Evolutionary conservation across 2,888 invertebrate species (phyloP), one percentile per base, ranked within the genome.

Genomic region (Prenolepis imparis): DNA sequence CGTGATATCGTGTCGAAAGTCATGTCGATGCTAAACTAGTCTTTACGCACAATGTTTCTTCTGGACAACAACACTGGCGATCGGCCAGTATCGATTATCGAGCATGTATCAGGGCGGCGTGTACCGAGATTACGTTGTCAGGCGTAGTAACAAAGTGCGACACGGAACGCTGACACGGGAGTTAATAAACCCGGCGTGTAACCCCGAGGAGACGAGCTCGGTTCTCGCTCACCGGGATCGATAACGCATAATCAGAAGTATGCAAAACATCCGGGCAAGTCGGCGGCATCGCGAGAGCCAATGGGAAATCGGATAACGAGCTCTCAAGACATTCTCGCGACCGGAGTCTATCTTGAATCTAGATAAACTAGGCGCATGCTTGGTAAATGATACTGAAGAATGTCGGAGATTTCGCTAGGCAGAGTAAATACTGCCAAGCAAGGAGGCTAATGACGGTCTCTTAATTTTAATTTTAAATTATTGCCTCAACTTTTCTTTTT

Each of bases 81-180:
- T 87, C 85, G 85, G 86, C 86, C 28, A 28, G 83, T 87, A 84
- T 83, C 78, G 87, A 84, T 85, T 82, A 87, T 83, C 67, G 87
- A 81, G 78, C 85, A 21, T 80, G 84, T 82, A 86, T 66, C 61
- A 75, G 73, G 64, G 81, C 85, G 82, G 82, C 86, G 64, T 82
- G 87, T 81, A 87, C 41, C 75, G 48, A 88, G 87, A 88, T 88
- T 88, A 88, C 87, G 84, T 88, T 87, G 88, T 88, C 87, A 88
- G 86, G 24, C 39, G 48, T 74, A 44, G 82, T 86, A 87, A 87
- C 87, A 87, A 86, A 86, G 88, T 82, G 85, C 83, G 82, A 83
- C 72, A 84, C 81, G 83, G 82, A 85, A 88, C 83, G 70, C 66
- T 68, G 81, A 63, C 88, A 61, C 75, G 55, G 55, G 83, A 84